Conservation (phyloP, 1,140 invertebrate genomes). For the Lepidurus couesii region DNA sequence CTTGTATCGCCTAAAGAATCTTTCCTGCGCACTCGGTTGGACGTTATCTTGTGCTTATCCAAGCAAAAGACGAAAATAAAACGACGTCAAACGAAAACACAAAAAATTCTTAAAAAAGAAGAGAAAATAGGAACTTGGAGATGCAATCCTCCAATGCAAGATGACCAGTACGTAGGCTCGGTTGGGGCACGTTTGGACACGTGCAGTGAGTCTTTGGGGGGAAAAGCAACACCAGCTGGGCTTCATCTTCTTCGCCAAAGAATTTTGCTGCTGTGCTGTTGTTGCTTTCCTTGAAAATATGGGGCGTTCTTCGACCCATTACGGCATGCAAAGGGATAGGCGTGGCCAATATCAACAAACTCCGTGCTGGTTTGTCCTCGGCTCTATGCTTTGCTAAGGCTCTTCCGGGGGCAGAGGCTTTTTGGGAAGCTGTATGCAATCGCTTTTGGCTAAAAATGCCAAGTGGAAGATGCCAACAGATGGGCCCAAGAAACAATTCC, state of each 20-base stretch:
- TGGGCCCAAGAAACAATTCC: neutral
- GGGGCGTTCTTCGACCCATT: neutral
- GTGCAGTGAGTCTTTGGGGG: neutral
- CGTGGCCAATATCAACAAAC: conserved; percentile 9
- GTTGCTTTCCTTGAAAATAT: neutral
- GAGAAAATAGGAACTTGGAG: conserved; percentile 1
- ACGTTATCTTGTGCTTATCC: conserved; percentile 22
- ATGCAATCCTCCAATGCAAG: neutral
- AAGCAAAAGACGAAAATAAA: conserved; percentile 1
- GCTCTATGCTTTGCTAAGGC: neutral
- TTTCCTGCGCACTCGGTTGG: neutral
- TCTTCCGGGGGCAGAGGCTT: neutral
- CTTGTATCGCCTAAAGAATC: neutral
- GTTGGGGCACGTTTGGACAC: neutral
- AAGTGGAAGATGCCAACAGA: conserved; percentile 10
- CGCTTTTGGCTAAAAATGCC: conserved; percentile 4
- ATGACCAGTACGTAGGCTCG: neutral
- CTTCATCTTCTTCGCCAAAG: neutral
- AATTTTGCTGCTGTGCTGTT: too few species aligned
- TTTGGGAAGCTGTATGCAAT: neutral
- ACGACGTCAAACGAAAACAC: neutral
- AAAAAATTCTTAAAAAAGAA: neutral
- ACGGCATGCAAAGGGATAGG: neutral
- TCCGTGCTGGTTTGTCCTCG: neutral
- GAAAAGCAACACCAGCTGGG: neutral